These are phyloP conservation scores for Drosophila macrospina DNA, from an alignment of 2,888 invertebrate species.

Conservation along the genomic window DNA sequence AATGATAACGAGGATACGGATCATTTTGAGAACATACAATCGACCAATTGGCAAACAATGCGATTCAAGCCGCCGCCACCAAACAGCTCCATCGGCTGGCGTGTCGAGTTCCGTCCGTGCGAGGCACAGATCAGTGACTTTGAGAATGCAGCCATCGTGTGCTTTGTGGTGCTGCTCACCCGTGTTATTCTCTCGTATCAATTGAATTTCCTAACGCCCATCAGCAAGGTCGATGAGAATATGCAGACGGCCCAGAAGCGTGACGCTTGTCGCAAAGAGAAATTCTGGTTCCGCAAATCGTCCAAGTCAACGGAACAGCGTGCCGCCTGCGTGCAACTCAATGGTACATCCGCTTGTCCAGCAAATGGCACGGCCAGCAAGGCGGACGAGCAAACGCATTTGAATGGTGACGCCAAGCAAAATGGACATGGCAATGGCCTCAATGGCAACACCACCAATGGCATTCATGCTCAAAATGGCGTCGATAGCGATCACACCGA, in stretches of 20 bases:
- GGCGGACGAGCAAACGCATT: slow-evolving; percentile 7
- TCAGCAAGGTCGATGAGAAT: slow-evolving; percentile 98
- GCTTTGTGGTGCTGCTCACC: slow-evolving; percentile 98
- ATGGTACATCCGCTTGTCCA: slow-evolving; percentile 38
- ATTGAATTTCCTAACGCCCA: slow-evolving; percentile 98
- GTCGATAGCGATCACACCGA: slow-evolving; percentile 73
- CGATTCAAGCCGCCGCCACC: slow-evolving; percentile 99
- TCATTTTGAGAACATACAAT: slow-evolving; percentile 99
- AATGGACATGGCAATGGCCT: slow-evolving; percentile 56
- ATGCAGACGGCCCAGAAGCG: slow-evolving; percentile 97
- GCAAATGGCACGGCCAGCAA: slow-evolving; percentile 11
- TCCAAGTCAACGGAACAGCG: slow-evolving; percentile 85
- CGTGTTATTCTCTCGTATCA: slow-evolving; percentile 98
- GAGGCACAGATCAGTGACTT: slow-evolving; percentile 99
- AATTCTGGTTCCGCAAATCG: slow-evolving; percentile 97
- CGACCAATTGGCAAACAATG: slow-evolving; percentile 99
- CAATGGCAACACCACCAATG: slow-evolving; percentile 51
- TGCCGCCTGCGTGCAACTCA: slow-evolving; percentile 48
- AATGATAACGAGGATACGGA: slow-evolving; percentile 97
- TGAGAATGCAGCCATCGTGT: slow-evolving; percentile 99
- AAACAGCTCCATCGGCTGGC: slow-evolving; percentile 98
- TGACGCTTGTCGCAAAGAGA: slow-evolving; percentile 92
- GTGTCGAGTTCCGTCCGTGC: slow-evolving; percentile 99
- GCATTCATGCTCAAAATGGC: slow-evolving; percentile 51
- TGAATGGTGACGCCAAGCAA: slow-evolving; percentile 57